These are phyloP conservation scores for Agrenia bidenticulata DNA, from an alignment of 2,888 invertebrate species.

Conservation along the genomic window DNA sequence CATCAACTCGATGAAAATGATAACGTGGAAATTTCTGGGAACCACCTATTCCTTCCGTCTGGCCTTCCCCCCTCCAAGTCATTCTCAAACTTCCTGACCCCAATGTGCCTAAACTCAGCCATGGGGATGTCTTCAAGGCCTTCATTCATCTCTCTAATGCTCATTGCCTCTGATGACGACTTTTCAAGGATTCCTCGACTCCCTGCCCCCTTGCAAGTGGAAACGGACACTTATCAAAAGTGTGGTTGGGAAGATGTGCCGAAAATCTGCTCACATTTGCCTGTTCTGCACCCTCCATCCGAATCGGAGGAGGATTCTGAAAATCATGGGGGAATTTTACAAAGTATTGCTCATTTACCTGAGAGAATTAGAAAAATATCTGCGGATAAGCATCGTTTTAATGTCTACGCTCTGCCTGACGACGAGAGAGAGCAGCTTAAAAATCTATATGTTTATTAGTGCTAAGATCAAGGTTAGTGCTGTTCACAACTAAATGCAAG, in stretches of 20 bases:
- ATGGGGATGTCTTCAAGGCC: conserved; percentile 28
- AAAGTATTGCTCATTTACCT: conserved; percentile 31
- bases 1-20: conserved; percentile 5
- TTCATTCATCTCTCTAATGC: conserved; percentile 29
- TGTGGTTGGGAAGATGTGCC: conserved; percentile 32
- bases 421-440: conserved; percentile 31
- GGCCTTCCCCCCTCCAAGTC: background rate
- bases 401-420: conserved; percentile 28
- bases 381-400: conserved; percentile 29
- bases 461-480: too few species aligned
- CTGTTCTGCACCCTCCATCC: conserved; percentile 26
- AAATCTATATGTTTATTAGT: conserved; percentile 30
- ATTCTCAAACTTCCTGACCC: background rate
- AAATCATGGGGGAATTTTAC: background rate
- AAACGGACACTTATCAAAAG: conserved; percentile 34
- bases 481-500: too few species aligned
- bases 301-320: conserved; percentile 28
- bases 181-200: conserved; percentile 15
- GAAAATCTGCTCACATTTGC: conserved; percentile 30
- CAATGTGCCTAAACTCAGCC: background rate
- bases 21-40: background rate
- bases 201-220: conserved; percentile 38
- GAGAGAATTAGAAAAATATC: conserved; percentile 30
- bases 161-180: conserved; percentile 30
- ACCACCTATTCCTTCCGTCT: background rate